These are phyloP conservation scores for Cataglyphis hispanica DNA, from an alignment of 1,140 invertebrate genomes.

Conservation along the genomic window DNA sequence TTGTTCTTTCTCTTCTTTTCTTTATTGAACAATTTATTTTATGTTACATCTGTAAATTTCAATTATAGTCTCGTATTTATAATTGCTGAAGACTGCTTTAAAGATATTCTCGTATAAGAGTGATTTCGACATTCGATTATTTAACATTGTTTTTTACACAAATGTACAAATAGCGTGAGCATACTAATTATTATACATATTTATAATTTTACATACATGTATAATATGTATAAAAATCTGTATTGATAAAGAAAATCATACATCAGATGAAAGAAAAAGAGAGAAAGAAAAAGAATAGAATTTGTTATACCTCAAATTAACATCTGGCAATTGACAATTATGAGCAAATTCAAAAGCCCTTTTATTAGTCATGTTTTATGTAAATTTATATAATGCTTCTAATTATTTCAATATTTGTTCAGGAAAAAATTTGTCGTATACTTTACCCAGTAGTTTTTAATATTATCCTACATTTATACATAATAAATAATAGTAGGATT, in stretches of 20 bases:
- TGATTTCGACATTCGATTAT: constrained; percentile 41
- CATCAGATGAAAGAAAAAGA: not conserved
- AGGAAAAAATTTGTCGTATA: not conserved
- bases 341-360: constrained; percentile 6
- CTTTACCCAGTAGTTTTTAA: constrained; percentile 20
- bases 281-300: not conserved
- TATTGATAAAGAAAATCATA: constrained; percentile 15
- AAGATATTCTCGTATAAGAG: constrained; percentile 43
- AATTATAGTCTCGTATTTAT: constrained; percentile 41
- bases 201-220: constrained; percentile 50
- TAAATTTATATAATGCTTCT: not conserved
- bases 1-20: not conserved
- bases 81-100: constrained; percentile 52
- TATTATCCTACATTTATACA: constrained; percentile 36
- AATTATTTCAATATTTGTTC: constrained; percentile 29
- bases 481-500: constrained; percentile 17
- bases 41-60: constrained; percentile 10
- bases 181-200: constrained; percentile 44
- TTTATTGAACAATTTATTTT: constrained; percentile 10
- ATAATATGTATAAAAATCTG: constrained; percentile 67
- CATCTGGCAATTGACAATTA: not conserved
- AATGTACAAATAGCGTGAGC: constrained; percentile 40
- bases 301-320: constrained; percentile 26
- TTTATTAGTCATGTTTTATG: not conserved
- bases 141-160: constrained; percentile 33